Evolutionary conservation across 2,113 vertebrate species (phyloP), one percentile per base, ranked within the genome.

Genomic region (Vimba vimba): DNA sequence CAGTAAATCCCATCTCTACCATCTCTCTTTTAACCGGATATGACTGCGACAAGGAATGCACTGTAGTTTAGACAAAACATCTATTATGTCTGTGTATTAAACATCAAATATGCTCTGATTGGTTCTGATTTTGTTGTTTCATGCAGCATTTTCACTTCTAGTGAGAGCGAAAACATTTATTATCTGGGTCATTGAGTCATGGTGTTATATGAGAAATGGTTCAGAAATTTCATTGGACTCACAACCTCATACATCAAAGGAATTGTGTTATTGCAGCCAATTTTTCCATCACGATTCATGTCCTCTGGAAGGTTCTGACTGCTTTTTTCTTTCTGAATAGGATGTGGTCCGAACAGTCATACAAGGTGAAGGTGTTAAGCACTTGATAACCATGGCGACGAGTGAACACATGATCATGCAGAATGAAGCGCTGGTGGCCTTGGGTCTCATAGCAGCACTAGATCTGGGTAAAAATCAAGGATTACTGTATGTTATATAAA

Each of bases 351-450:
- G 95, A 90, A 96, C 97, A 45, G 97, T 99, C 89, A 96, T 98
- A 93, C 96, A 97, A 92, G 96, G 96, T 25, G 96, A 96, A 79
- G 98, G 98, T 82, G 95, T 99, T 91, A 98, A 99, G 91, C 96
- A 99, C 90, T 94, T 99, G 89, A 97, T 98, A 86, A 97, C 96
- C 92, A 99, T 99, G 98, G 98, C 97, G 85, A 99, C 98, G 52
- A 99, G 98, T 13, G 98, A 99, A 92, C 97, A 99, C 30, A 97
- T 99, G 95, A 98, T 99, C 88, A 99, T 99, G 98, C 98, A 99
- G 94, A 99, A 99, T 0, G 97, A 99, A 93, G 98, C 98, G 3
- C 97, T 99, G n/a, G 97, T 99, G 91, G 98, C 98, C 60, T 87
- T 99, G 94, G 98, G 97, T 62, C 93, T 99, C 88, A 97, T 98